Base-by-base conservation (phyloP, 1,140 invertebrate genomes). In the Halictus rubicundus region DNA sequence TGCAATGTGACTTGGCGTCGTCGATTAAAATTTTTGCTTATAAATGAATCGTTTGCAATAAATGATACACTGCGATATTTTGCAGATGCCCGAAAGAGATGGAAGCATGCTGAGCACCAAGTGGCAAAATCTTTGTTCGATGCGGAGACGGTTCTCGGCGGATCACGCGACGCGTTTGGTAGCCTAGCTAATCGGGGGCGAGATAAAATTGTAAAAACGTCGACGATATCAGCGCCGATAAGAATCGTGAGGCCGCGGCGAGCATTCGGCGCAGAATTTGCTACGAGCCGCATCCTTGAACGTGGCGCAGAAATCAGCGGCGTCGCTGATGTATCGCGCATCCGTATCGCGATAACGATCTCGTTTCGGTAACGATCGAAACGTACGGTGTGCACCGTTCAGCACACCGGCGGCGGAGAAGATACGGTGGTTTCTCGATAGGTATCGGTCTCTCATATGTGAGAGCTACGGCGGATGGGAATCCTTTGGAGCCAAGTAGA, bases 271-370 rank as follows among this genome's bases (percentile, higher is more conserved):
- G 57, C 32, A 52, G 63, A 78, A 76, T 85, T 76, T 57, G 80
- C 83, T 52, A 37, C 61, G 71, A 77, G 46, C 52, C 61, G 64
- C 76, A 86, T 75, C 84, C 83, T 86, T 82, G 83, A 86, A 85
- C 83, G 71, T 86, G 75, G 68, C 59, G 84, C 68, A 70, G 84
- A 82, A 79, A 85, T 85, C 83, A 72, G 16, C 66, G 52, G 32
- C 66, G 54, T 25, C 61, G 68, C 83, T 90, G 91, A 91, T 90
- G 84, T 89, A 91, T 90, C 89, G 88, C 88, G 89, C 87, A 90
- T 91, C 87, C 87, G 88, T 89, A 88, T 89, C 83, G 83, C 79
- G 91, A 92, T 92, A 92, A 86, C 80, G 86, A 91, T 92, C 91
- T 92, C 61, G 68, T 86, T 82, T 86, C 78, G 78, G 84, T 86